A percentile compares a stretch with the other conserved stretches of the same genome.
These are phyloP conservation scores for Perdita meconis DNA, from an alignment of 2,888 invertebrate species.

Conservation along the genomic window DNA sequence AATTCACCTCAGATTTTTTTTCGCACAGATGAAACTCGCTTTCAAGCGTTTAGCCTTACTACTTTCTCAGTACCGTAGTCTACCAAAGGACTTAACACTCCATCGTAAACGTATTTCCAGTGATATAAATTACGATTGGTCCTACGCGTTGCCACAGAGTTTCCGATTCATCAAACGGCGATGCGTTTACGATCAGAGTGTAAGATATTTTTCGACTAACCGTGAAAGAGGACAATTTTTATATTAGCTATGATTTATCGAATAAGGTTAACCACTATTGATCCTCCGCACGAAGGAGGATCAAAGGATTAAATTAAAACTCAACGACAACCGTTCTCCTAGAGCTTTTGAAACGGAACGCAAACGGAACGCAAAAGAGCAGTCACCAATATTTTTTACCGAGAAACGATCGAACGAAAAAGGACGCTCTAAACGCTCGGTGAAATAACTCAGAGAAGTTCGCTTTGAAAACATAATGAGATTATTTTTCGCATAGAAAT, in stretches of 20 bases:
- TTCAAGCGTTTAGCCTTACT: not conserved
- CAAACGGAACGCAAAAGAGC: no score
- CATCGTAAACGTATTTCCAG: no score
- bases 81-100: no score
- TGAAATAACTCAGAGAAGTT: no score
- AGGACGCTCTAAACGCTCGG: not conserved
- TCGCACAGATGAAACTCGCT: no score
- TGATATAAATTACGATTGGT: no score
- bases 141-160: no score
- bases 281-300: not conserved
- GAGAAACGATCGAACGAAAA: not conserved
- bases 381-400: not conserved
- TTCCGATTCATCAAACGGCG: no score
- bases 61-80: not conserved
- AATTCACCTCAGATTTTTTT: no score
- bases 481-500: not conserved
- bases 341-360: not conserved
- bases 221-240: no score
- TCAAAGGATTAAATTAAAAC: not conserved
- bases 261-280: constrained; percentile 1
- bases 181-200: no score
- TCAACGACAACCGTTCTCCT: not conserved
- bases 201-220: no score
- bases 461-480: not conserved
- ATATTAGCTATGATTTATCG: not conserved